These are phyloP conservation scores for Scopus umbretta DNA, from an alignment of 2,113 vertebrate genomes.

Conservation along the genomic window DNA sequence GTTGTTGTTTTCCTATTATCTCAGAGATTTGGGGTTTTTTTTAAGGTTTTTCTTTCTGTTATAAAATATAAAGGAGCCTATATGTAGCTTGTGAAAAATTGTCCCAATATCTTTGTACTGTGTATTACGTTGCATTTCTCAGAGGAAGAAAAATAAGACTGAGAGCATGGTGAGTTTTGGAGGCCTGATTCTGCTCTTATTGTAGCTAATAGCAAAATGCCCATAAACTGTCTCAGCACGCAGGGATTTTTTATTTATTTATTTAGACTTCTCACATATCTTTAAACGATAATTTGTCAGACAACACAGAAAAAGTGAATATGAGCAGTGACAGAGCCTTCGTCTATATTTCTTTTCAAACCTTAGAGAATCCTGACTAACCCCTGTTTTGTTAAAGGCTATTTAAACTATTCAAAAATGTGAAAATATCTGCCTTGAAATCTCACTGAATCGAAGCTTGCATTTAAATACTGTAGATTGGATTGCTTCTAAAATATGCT, in stretches of 20 bases:
- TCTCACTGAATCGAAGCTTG: conserved; percentile 21
- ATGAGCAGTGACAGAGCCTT: conserved; percentile 42
- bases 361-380: conserved; percentile 48
- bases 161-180: neutral
- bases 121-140: neutral
- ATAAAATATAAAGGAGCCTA: conserved; percentile 35
- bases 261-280: conserved; percentile 61
- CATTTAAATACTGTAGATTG: conserved; percentile 58
- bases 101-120: conserved; percentile 16
- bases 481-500: conserved; percentile 65
- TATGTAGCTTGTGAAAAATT: conserved; percentile 16
- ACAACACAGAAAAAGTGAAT: conserved; percentile 46
- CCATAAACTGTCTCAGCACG: conserved; percentile 20
- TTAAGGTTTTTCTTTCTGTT: neutral
- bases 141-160: conserved; percentile 19
- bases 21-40: neutral
- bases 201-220: conserved; percentile 17
- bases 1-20: neutral
- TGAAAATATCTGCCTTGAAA: conserved; percentile 52
- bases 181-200: conserved; percentile 31
- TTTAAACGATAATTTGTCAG: conserved; percentile 58
- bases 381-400: conserved; percentile 39
- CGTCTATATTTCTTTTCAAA: conserved; percentile 20
- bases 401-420: conserved; percentile 53
- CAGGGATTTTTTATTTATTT: conserved; percentile 55